These are phyloP conservation scores for Dipodomys spectabilis DNA, from an alignment of 2,113 vertebrate genomes.

Conservation along the genomic window DNA sequence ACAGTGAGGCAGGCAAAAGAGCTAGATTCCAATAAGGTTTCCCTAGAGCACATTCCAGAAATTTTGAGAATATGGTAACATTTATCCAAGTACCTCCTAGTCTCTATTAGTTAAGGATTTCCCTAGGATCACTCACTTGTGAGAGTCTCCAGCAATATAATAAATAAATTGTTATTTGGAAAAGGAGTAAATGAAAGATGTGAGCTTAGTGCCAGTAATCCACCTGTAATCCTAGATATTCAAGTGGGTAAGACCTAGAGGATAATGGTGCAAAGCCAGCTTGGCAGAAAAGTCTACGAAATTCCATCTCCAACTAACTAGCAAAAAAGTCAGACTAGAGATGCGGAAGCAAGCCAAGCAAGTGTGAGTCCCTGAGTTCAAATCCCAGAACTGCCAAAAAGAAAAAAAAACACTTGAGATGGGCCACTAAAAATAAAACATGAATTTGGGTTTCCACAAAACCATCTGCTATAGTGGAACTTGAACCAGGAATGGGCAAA, in stretches of 20 bases:
- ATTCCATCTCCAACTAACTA: no score
- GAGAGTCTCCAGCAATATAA: not conserved
- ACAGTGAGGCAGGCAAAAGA: not conserved
- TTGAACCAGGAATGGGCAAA: not conserved
- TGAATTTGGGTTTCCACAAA: not conserved
- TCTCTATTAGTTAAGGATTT: not conserved
- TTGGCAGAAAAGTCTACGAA: no score
- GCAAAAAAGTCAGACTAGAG: no score
- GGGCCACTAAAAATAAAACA: not conserved
- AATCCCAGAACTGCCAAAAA: no score
- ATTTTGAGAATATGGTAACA: not conserved
- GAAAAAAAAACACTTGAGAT: not conserved
- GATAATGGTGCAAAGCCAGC: no score
- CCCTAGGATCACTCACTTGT: not conserved
- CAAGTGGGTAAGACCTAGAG: no score
- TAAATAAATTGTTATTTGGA: not conserved
- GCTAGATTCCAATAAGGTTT: not conserved
- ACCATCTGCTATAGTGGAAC: not conserved
- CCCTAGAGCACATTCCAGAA: not conserved
- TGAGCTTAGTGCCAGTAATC: no score
- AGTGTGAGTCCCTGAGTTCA: no score
- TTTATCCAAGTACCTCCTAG: not conserved
- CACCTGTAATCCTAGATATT: no score
- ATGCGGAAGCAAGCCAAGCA: no score
- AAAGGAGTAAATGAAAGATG: not conserved